Base-by-base conservation (phyloP, 2,797 vertebrate species). In the Danio tinwini region DNA sequence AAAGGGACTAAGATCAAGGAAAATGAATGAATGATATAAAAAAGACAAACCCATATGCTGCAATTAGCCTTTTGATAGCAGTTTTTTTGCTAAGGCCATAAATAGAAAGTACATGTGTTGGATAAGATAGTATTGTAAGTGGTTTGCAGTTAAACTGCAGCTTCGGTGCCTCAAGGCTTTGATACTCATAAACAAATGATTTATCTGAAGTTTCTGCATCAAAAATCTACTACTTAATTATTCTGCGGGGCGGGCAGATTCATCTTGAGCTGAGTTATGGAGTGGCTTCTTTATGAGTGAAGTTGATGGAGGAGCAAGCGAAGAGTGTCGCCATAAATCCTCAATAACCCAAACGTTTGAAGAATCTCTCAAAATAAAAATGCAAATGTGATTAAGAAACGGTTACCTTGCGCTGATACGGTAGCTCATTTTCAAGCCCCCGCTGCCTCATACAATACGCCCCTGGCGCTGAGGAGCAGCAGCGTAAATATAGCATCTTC, bases 261-360 rank as follows among this genome's bases (percentile, higher is more conserved):
- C 92, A 90, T 90, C 92, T 93, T 84, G 87, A 83, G 88, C 81
- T 94, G 93, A 94, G 92, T 94, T 93, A 94, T 94, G 91, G 93
- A 93, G 92, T 91, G 91, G 87, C 91, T 90, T 91, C 92, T 93
- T 94, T 93, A 94, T 93, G 92, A 93, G 93, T 93, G 92, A 94
- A 93, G 92, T 94, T 93, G 93, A 94, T 94, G 91, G 92, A 94
- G 90, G 91, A 93, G 90, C 90, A 91, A 90, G 89, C 88, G 88
- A 92, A 87, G 90, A 91, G 90, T 91, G 90, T 82, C 87, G 86
- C 92, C 92, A 94, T 94, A 94, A 94, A 94, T 94, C 93, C 93
- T 93, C 91, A 93, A 92, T 93, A 94, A 94, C 93, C 93, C 93
- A 94, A 94, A 93, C 91, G 92, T 93, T 92, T 93, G 93, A 92